Percentiles rank a stretch among this genome's conserved stretches.
These are phyloP conservation scores for Amiota communis DNA, from an alignment of 2,888 invertebrate genomes.

Conservation along the genomic window DNA sequence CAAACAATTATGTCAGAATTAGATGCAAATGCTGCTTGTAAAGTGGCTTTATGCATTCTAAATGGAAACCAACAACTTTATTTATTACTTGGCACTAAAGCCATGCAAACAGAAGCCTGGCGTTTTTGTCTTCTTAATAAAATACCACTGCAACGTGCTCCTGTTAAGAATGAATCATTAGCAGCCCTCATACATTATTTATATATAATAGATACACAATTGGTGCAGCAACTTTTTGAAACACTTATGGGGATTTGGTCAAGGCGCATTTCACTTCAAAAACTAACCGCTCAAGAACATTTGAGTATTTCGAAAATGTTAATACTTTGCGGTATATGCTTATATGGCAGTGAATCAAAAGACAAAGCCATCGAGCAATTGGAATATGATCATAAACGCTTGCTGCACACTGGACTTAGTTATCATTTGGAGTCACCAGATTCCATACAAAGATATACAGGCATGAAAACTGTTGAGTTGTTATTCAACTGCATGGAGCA, in stretches of 20 bases:
- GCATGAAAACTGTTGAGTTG: slow-evolving; percentile 84
- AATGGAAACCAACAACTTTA: slow-evolving; percentile 73
- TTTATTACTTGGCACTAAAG: slow-evolving; percentile 73
- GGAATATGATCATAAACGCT: slow-evolving; percentile 59
- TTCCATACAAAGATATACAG: slow-evolving; percentile 78
- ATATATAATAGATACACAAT: slow-evolving; percentile 65
- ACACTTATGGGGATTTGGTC: slow-evolving; percentile 81
- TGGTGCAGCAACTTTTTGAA: slow-evolving; percentile 74
- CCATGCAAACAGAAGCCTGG: slow-evolving; percentile 78
- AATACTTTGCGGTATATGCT: slow-evolving; percentile 76
- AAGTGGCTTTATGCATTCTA: slow-evolving; percentile 75
- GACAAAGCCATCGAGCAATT: slow-evolving; percentile 35
- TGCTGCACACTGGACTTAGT: slow-evolving; percentile 79
- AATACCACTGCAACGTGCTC: slow-evolving; percentile 76
- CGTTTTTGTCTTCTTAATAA: slow-evolving; percentile 78
- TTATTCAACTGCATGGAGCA: slow-evolving; percentile 75
- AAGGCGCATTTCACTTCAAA: slow-evolving; percentile 77
- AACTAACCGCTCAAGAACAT: slow-evolving; percentile 81
- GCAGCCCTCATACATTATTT: slow-evolving; percentile 79
- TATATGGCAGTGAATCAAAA: slow-evolving; percentile 54
- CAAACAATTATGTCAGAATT: slow-evolving; percentile 75
- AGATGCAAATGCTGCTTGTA: slow-evolving; percentile 74
- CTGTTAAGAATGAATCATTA: slow-evolving; percentile 74
- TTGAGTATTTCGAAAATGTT: slow-evolving; percentile 81
- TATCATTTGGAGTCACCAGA: slow-evolving; percentile 81